Evolutionary conservation across 1,140 invertebrate species (phyloP), one percentile per base, ranked within the genome.

Genomic region (Eciton burchellii): DNA sequence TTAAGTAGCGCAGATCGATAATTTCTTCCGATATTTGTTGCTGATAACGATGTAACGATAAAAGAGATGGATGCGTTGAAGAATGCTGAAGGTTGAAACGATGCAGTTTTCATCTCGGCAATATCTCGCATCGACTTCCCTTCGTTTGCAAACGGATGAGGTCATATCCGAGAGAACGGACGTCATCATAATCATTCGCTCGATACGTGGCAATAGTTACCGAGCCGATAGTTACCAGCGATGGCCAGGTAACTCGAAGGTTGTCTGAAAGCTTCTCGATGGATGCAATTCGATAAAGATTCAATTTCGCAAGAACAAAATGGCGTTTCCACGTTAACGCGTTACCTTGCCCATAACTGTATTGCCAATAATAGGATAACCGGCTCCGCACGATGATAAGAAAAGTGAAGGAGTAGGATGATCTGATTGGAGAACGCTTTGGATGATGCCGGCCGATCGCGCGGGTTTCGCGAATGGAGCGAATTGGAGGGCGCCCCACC

Each of bases 401-500:
- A 56, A 6, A 35, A 62, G 26, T 41, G 49, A 56, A 45, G 35
- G 12, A 21, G 72, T 11, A 57, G 35, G 62, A 47, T 77, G 74
- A n/a, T 56, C 12, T 45, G 21, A 26, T 56, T 52, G 60, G 47
- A 8, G 47, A 43, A 19, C 1, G 47, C 35, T 56, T 24, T 29
- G 35, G 74, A 70, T 79, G 65, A 79, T 29, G n/a, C 24, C 5
- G 60, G 29, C 35, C 66, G 66, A 49, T 66, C 66, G 76, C 66
- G 72, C 70, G 71, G 83, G 72, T 84, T 87, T 87, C 71, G 77
- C 86, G 73, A 70, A 79, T 56, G 24, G 72, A 81, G 79, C 41
- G 86, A 88, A 74, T 81, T 70, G 82, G 62, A 81, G 84, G 26
- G 35, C 72, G 83, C 83, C 85, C 88, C 87, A 85, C 85, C 85